Evolutionary conservation across 2,797 vertebrate species (phyloP).

Genomic region (Oreochromis mossambicus): DNA sequence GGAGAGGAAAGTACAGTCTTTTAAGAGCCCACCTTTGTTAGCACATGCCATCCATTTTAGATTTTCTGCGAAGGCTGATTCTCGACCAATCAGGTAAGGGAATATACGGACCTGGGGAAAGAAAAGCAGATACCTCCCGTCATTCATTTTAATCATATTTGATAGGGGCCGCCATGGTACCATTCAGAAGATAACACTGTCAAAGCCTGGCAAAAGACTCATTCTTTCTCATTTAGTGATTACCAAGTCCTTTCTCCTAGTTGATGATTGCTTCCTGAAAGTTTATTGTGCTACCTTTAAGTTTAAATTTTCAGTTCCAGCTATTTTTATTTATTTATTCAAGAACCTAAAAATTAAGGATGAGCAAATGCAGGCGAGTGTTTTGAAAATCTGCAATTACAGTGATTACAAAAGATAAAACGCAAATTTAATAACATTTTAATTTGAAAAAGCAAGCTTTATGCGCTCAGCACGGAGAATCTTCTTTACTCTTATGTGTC

Average conservation of each 20-base stretch:
- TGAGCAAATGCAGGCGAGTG: neutral
- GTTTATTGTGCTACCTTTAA: neutral
- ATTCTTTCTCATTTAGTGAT: constrained; percentile 42
- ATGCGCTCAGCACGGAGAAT: neutral
- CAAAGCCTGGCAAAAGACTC: neutral
- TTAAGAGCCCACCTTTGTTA: constrained; percentile 89
- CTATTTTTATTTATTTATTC: neutral
- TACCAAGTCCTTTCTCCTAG: constrained; percentile 16
- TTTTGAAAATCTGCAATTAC: neutral
- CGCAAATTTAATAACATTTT: neutral
- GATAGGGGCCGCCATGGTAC: constrained; percentile 23
- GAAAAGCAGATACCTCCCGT: constrained; percentile 52
- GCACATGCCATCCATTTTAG: constrained; percentile 99
- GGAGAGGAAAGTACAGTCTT: neutral
- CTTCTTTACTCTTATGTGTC: constrained; percentile 27
- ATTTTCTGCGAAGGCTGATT: constrained; percentile 97
- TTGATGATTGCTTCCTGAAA: neutral
- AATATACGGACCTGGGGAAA: constrained; percentile 91
- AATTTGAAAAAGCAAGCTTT: neutral
- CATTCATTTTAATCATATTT: constrained; percentile 66
- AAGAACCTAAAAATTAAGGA: neutral
- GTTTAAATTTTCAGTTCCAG: neutral
- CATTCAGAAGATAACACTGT: constrained; percentile 43
- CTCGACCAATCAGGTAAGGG: constrained; percentile 96
- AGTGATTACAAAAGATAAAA: neutral